Percentiles rank a stretch among this genome's conserved stretches.
These are phyloP conservation scores for Meteorus colon DNA, from an alignment of 2,888 invertebrate species.

Conservation along the genomic window DNA sequence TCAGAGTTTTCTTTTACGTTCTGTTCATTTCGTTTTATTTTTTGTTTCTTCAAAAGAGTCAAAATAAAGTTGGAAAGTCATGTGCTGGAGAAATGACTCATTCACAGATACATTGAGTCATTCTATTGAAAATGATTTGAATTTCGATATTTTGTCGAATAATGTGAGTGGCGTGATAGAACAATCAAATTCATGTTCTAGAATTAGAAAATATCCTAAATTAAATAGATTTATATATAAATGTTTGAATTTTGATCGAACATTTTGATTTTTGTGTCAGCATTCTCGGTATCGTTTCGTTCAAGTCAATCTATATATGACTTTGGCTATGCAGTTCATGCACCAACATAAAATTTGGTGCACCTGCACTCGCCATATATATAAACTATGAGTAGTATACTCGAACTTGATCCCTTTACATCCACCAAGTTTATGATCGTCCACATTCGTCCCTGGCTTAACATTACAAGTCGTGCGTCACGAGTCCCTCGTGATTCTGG, in stretches of 20 bases:
- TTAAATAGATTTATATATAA: not conserved
- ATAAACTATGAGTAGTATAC: conserved; percentile 25
- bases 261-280: conserved; percentile 38
- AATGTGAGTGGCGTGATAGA: no score
- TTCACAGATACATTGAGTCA: not conserved
- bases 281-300: conserved; percentile 31
- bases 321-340: not conserved
- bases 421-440: conserved; percentile 46
- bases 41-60: not conserved
- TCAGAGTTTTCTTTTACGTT: not conserved
- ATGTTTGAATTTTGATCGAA: conserved; percentile 23
- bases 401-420: conserved; percentile 51
- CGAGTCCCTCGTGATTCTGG: conserved; percentile 30
- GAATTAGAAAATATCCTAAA: not conserved
- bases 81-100: not conserved
- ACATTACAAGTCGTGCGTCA: conserved; percentile 50
- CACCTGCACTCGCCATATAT: conserved; percentile 38
- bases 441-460: conserved; percentile 52
- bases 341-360: conserved; percentile 29
- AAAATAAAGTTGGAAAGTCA: not conserved
- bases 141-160: not conserved
- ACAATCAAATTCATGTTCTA: no score
- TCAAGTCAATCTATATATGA: conserved; percentile 34
- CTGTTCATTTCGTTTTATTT: not conserved
- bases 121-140: not conserved